Evolutionary conservation across 2,113 vertebrate genomes (phyloP).

Genomic region (Eupsittula cactorum): DNA sequence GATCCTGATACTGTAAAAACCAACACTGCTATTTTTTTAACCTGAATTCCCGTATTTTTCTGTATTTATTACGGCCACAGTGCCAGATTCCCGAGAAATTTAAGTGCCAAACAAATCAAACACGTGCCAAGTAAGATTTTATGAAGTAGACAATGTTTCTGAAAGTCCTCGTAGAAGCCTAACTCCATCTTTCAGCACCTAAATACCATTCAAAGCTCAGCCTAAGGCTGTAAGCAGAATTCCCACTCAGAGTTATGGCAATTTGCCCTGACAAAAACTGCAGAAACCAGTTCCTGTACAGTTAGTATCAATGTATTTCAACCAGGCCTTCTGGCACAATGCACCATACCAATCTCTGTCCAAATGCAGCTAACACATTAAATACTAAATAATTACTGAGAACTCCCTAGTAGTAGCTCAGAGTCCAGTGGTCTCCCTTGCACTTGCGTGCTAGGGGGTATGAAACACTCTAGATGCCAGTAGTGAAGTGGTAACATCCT

Average conservation of each 20-base stretch:
- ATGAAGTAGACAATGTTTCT: background rate
- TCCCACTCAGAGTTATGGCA: background rate
- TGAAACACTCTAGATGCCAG: background rate
- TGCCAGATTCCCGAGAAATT: background rate
- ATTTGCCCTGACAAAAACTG: background rate
- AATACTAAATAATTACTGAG: background rate
- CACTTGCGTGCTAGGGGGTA: fast-evolving
- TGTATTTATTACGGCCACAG: background rate
- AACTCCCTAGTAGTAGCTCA: background rate
- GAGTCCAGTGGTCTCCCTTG: background rate
- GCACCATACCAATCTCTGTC: background rate
- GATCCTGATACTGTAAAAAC: background rate
- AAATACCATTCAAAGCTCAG: background rate
- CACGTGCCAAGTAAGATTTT: background rate
- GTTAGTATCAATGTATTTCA: background rate
- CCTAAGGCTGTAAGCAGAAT: background rate
- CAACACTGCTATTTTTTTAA: background rate
- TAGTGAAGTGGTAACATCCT: background rate
- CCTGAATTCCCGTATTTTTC: background rate
- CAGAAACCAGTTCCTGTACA: background rate
- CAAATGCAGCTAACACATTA: background rate
- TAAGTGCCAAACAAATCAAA: background rate
- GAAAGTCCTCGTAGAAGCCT: background rate
- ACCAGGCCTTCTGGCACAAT: background rate
- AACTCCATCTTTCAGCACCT: background rate